Evolutionary conservation across 35 echinoderm and acorn worm species (phyloP).

Genomic region (Amphiura filiformis): DNA sequence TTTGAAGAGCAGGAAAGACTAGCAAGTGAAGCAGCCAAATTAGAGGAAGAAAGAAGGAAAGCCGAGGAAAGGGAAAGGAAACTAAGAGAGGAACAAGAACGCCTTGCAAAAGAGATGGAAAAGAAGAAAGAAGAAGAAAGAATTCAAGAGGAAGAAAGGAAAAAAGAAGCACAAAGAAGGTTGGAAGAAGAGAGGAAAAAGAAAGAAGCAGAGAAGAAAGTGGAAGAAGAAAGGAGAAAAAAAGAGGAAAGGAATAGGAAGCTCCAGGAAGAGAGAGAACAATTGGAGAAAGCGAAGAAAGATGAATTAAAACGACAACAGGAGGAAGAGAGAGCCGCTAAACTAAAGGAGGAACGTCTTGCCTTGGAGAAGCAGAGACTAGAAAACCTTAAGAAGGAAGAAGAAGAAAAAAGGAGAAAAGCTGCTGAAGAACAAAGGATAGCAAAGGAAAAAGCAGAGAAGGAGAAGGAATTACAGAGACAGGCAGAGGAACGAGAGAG

Average conservation of each 20-base stretch:
- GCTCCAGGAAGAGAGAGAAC: background rate
- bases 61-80: constrained; percentile 34
- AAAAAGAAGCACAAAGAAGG: constrained; percentile 16
- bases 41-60: constrained; percentile 45
- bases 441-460: constrained; percentile 16
- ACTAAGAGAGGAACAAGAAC: constrained; percentile 26
- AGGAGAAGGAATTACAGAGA: constrained; percentile 32
- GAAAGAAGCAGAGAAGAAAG: background rate
- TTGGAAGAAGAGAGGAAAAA: background rate
- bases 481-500: constrained; percentile 45
- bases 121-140: constrained; percentile 27
- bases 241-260: constrained; percentile 2
- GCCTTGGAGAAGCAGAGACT: background rate
- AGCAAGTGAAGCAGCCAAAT: background rate
- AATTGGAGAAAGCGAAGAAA: constrained; percentile 14
- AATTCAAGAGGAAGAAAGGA: constrained; percentile 35
- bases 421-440: constrained; percentile 41
- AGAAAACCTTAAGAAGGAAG: constrained; percentile 3
- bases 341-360: background rate
- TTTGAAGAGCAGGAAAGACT: background rate
- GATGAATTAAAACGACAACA: background rate
- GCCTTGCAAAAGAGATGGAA: constrained; percentile 20
- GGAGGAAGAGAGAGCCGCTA: background rate
- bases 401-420: constrained; percentile 34
- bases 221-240: background rate